A percentile compares a stretch with the other conserved stretches of the same genome.
Evolutionary conservation across 2,888 invertebrate genomes (phyloP).

Genomic region (Philhelius pedissequus): DNA sequence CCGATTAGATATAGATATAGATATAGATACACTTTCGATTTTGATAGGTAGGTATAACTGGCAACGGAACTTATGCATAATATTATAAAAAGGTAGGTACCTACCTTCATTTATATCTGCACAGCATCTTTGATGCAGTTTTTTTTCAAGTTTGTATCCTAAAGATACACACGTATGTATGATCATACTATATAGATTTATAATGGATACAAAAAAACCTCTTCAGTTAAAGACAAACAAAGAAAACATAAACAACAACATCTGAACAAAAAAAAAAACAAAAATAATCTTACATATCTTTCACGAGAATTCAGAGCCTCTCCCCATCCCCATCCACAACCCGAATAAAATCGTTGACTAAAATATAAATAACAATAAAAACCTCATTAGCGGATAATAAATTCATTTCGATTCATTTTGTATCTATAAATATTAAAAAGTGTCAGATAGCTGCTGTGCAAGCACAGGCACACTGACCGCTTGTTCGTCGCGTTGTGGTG

Average conservation of each 20-base stretch:
- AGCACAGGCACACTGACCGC: slow-evolving; percentile 27
- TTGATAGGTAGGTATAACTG: not conserved
- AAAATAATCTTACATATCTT: slow-evolving; percentile 13
- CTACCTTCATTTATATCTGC: not conserved
- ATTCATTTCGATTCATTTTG: slow-evolving; percentile 66
- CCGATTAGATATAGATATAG: no score
- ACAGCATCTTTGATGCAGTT: slow-evolving; percentile 32
- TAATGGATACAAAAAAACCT: not conserved
- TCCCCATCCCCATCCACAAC: not conserved
- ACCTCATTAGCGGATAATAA: slow-evolving; percentile 68
- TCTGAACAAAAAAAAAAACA: slow-evolving; percentile 27
- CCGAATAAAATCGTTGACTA: slow-evolving; percentile 12
- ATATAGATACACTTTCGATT: slow-evolving; percentile 51
- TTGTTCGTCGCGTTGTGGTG: not conserved
- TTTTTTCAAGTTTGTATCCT: not conserved
- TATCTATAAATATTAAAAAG: slow-evolving; percentile 67
- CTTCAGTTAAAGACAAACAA: not conserved
- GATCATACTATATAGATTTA: no score
- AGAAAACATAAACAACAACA: slow-evolving; percentile 21
- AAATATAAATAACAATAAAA: slow-evolving; percentile 55
- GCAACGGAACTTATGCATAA: no score
- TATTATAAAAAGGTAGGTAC: no score
- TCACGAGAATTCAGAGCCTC: slow-evolving; percentile 21
- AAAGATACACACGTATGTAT: not conserved
- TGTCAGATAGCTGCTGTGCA: slow-evolving; percentile 54